Base-by-base conservation (phyloP, 2,113 vertebrate genomes). In the Microcebus lehilahytsara region DNA sequence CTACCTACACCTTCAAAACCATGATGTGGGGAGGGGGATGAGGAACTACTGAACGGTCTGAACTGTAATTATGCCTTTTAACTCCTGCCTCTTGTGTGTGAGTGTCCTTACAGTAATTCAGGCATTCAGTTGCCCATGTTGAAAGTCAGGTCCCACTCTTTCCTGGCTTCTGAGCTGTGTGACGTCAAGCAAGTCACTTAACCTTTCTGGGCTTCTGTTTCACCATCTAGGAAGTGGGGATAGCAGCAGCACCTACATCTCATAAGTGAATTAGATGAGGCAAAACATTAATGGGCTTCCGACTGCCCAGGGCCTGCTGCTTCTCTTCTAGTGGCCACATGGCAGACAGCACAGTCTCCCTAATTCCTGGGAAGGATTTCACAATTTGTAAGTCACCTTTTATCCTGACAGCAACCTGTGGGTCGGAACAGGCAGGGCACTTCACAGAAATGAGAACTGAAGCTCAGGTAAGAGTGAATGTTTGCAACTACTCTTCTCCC, bases 11-110 rank as follows among this genome's bases (percentile, higher is more conserved):
- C 34, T 40, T 62, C 56, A 37, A 37, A 85, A 53, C 1, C 20
- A 9, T 6, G 13, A 6, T 51, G 46, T 19, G 64, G 14, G 9
- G 14, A 23, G 0, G 12, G 34, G 2, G 4, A n/a, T 9, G n/a
- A 58, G 51, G 40, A 37, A 53, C 66, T 64, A n/a, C 27, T 7
- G 64, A 58, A 32, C 23, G 46, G 12, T 69, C 49, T 58, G 14
- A 14, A n/a, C 58, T 23, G 27, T n/a, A 53, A 14, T 25, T n/a
- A 3, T 3, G 17, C 25, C 14, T 37, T 51, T 66, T n/a, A 25
- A 13, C 56, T 23, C 32, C 37, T 30, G 32, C 77, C 77, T 42
- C 22, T 42, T 56, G 30, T 32, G n/a, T 23, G 32, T 22, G 78
- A 16, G 13, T 62, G 16, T 30, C 32, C 19, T 13, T 69, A 37